Evolutionary conservation across 2,797 vertebrate genomes (phyloP), one percentile per base, ranked within the genome.

Genomic region (Amphiprion clarkii): DNA sequence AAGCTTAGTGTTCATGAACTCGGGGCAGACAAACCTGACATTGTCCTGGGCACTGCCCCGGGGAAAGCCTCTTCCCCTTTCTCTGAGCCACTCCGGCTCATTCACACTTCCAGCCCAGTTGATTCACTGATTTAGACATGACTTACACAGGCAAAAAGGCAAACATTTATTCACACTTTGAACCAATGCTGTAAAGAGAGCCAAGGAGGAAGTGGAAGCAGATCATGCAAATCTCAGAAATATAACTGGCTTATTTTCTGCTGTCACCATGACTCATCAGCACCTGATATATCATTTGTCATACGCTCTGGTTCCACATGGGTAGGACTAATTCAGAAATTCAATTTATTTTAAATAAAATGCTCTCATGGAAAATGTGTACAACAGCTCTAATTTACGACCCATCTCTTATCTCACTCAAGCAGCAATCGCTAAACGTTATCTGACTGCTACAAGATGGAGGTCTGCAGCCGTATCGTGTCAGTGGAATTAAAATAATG

Each of bases 11-110:
- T 93, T 93, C 70, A 79, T 83, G 86, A 88, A 88, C 89, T 91
- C 49, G 33, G 86, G 87, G 88, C 89, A 84, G 89, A 94, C 92
- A 95, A 93, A 94, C 92, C 93, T 93, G 89, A 90, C 92, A 94
- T 95, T 95, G 94, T 95, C 88, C 92, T 57, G 78, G 82, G 79
- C 73, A 76, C 88, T 88, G 88, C 86, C 89, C 89, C 86, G 79
- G 90, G 86, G 58, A 89, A 81, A 86, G 79, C 86, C 87, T 92
- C 89, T 88, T 93, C 87, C 88, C 54, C 71, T 93, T 82, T 88
- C 75, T 82, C 82, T 78, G 73, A 7, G 5, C 76, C 36, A 23
- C 66, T 56, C 78, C 6, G 42, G 79, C 88, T 85, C 79, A 71
- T 87, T 89, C 85, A 88, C 87, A 84, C 83, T 82, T 86, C 73